Conservation (phyloP, 2,797 vertebrate genomes). For the Mus caroli region DNA sequence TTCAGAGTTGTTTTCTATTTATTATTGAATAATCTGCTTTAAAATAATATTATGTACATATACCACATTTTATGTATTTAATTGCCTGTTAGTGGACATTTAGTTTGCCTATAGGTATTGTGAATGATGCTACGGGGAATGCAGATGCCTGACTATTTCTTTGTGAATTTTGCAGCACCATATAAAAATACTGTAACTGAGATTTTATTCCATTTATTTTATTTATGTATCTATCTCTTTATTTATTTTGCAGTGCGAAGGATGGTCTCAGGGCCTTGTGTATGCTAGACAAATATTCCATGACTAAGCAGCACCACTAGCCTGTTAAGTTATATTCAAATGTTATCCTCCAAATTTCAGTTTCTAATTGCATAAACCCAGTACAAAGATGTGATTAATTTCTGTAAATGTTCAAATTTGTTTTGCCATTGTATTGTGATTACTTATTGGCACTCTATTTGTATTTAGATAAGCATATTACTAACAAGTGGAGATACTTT, state of each 20-base stretch:
- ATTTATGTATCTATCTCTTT: background rate
- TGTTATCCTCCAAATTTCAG: background rate
- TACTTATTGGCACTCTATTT: slow-evolving; percentile 10
- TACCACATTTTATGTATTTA: background rate
- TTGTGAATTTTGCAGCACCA: background rate
- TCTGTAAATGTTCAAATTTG: background rate
- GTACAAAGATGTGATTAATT: background rate
- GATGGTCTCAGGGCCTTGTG: background rate
- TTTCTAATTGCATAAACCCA: background rate
- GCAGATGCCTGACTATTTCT: background rate
- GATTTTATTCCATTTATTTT: background rate
- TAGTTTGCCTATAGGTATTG: background rate
- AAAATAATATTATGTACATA: background rate
- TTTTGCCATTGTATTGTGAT: background rate
- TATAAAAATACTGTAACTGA: background rate
- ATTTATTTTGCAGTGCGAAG: background rate
- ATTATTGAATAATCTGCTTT: background rate
- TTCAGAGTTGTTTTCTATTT: slow-evolving; percentile 20
- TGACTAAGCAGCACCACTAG: background rate
- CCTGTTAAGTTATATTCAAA: background rate
- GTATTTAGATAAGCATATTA: slow-evolving; percentile 7
- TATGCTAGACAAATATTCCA: background rate
- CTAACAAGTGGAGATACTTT: background rate
- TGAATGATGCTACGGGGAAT: background rate
- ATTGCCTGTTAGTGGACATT: background rate